Base-by-base conservation (phyloP, 2,113 vertebrate species). In the Zosterops hypoxanthus region DNA sequence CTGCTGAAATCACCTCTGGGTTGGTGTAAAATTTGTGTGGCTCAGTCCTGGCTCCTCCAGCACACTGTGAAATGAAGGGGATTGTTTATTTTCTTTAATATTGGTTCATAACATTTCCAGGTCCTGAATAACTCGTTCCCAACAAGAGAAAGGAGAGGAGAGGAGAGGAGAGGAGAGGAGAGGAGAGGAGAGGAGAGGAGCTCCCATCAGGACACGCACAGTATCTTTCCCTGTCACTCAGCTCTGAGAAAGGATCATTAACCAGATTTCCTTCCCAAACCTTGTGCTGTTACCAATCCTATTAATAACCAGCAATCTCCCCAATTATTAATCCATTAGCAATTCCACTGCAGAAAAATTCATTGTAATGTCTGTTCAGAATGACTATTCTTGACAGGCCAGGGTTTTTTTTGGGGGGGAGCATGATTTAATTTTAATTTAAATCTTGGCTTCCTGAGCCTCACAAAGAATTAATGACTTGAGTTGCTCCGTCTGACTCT, bases 271-370 rank as follows among this genome's bases (percentile, higher is more conserved):
- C 49, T 17, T 25, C 29, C 69, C 55, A 88, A 86, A 47, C 21
- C 69, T 26, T 31, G 29, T 80, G 68, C 76, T 77, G 63, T 61
- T 86, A 82, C 70, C 76, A 89, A 75, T 85, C 89, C 87, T 91
- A 34, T 86, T 86, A 57, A n/a, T 57, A 57, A n/a, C 55, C 55
- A 84, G 57, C 44, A 61, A 89, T 78, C 52, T 44, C 66, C 53
- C 76, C 69, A 94, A 46, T 96, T 92, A 93, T 77, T 65, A 94
- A 92, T 82, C 92, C 82, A 97, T 96, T 95, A 95, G 49, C 79
- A 77, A 82, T 84, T 89, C 77, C 71, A 34, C 6, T 47, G 66
- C 87, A 94, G 65, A 82, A 79, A 71, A 84, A 22, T 11, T 59
- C 64, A 44, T 25, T 86, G 64, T 55, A 39, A 31, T 33, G 33